Evolutionary conservation across 2,888 invertebrate genomes (phyloP), one percentile per base, ranked within the genome.

Genomic region (Blastobasis adustella): DNA sequence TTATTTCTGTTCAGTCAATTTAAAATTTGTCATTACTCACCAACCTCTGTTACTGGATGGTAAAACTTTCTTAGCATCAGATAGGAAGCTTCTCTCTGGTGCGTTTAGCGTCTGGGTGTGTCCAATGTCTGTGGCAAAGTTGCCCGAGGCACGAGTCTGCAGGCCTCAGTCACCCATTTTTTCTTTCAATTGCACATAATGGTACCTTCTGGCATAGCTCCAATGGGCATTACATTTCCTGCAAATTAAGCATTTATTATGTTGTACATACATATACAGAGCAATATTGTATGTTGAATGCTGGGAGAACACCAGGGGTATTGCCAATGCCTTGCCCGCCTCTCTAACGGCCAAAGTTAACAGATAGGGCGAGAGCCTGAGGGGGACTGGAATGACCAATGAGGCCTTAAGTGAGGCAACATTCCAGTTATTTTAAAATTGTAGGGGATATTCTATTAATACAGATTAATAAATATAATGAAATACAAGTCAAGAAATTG

Each of bases 141-240:
- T 98, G 58, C 98, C 99, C 65, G 99, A 99, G 43, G 98, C 96
- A 71, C 98, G 93, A 41, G 99, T 99, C 67, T 99, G 91, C 76
- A 98, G 96, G 72, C 99, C 99, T 72, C 99, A 92, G 82, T 99
- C 99, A 59, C n/a, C 6, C 10, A 5, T 44, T n/a, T 10, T 44
- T 44, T n/a, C 7, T 44, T 6, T 2, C n/a, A n/a, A 83, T 99
- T 99, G 89, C 99, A 99, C 45, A 99, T 95, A 78, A 99, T 97
- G 53, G 99, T 99, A 91, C 99, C 99, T 90, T 99, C 99, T 73
- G 99, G 99, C 98, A 99, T 98, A 55, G 94, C 90, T 63, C 98
- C 98, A 63, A 99, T 94, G 9, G 99, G 99, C 92, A 99, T 95
- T 45, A 99, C 98, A 91, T 99, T 99, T 62, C 98, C 98, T 90